These are phyloP conservation scores for Tortrix viridana DNA, from an alignment of 2,888 invertebrate species.

Conservation along the genomic window DNA sequence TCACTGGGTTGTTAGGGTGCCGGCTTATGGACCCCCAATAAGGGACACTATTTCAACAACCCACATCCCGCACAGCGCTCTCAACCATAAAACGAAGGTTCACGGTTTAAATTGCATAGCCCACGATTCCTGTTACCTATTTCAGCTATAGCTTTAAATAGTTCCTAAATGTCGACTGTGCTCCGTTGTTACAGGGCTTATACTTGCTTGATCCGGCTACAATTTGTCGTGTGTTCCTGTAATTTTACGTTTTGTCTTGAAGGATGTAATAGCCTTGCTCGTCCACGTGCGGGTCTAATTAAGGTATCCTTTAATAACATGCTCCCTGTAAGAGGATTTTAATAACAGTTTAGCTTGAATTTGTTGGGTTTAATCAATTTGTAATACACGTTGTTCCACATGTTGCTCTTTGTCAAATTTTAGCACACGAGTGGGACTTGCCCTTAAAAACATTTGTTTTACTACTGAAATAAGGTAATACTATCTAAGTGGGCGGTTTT, in stretches of 20 bases:
- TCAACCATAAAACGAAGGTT: not conserved
- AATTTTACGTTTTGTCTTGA: constrained; percentile 29
- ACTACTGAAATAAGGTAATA: too few relatives aligned
- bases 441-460: too few relatives aligned
- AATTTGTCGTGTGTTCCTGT: constrained; percentile 29
- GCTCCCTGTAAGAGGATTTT: constrained; percentile 23
- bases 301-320: constrained; percentile 29
- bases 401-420: not conserved
- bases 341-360: constrained; percentile 29
- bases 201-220: not conserved
- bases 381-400: not conserved
- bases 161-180: constrained; percentile 27
- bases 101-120: not conserved
- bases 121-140: constrained; percentile 11
- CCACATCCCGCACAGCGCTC: not conserved
- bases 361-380: constrained; percentile 21
- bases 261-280: not conserved
- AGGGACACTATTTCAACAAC: constrained; percentile 11
- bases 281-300: constrained; percentile 12
- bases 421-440: too few relatives aligned
- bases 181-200: constrained; percentile 4
- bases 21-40: constrained; percentile 32
- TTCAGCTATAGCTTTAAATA: constrained; percentile 10
- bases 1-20: constrained; percentile 25
- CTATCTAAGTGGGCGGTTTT: too few relatives aligned